phyloP scores from a whole-genome alignment of 2,888 invertebrate species.

The Venusia cambrica region DNA sequence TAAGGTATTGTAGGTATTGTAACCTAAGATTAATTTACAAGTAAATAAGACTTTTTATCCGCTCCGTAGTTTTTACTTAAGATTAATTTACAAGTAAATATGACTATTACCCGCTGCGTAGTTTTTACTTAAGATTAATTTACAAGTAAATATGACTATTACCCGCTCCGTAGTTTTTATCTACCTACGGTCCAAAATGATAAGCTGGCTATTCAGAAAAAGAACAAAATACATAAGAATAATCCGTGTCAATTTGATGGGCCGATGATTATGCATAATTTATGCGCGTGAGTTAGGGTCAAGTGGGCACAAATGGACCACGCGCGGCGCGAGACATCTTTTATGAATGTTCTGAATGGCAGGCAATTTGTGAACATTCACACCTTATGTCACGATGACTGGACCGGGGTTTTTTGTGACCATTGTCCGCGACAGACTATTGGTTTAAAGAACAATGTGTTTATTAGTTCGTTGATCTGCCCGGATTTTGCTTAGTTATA shows the following conservation, averaged over 20 bases:
- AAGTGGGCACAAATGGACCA: conserved; percentile 56
- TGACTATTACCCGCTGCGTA: too few relatives aligned
- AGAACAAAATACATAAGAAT: too few relatives aligned
- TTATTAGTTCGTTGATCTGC: conserved; percentile 11
- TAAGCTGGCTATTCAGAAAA: too few relatives aligned
- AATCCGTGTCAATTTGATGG: conserved; percentile 21
- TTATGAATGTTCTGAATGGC: conserved; percentile 51
- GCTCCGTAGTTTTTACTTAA: too few relatives aligned
- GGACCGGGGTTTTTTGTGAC: conserved; percentile 36
- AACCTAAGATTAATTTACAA: too few relatives aligned
- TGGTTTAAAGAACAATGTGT: conserved; percentile 15
- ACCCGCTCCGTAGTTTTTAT: too few relatives aligned
- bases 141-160: too few relatives aligned
- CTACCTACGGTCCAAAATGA: background rate
- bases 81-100: too few relatives aligned
- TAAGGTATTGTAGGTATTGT: too few relatives aligned
- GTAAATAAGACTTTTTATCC: too few relatives aligned
- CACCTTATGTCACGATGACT: conserved; percentile 66
- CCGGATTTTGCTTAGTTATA: too few relatives aligned
- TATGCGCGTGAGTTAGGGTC: conserved; percentile 67
- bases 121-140: too few relatives aligned
- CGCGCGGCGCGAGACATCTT: conserved; percentile 40
- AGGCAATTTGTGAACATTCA: conserved; percentile 62
- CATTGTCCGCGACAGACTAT: conserved; percentile 7
- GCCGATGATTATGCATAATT: conserved; percentile 75